Base-by-base conservation (phyloP, 2,113 vertebrate genomes). In the Chitala chitala region DNA sequence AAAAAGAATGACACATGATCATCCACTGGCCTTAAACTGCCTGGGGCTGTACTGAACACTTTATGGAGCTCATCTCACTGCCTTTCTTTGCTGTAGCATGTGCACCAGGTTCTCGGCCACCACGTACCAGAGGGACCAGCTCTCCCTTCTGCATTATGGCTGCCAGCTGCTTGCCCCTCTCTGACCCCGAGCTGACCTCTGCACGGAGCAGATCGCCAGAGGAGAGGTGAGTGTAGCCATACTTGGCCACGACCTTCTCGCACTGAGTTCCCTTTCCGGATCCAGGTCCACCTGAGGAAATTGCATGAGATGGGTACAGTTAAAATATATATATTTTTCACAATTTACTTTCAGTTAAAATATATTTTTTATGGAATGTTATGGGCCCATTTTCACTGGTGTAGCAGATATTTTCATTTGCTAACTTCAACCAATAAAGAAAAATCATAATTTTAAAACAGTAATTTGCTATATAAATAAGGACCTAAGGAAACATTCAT, bases 71-170 rank as follows among this genome's bases (percentile, higher is more conserved):
- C n/a, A n/a, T n/a, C n/a, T n/a, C n/a, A n/a, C n/a, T n/a, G n/a
- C n/a, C n/a, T n/a, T n/a, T n/a, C n/a, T n/a, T n/a, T n/a, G n/a
- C n/a, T n/a, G n/a, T n/a, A n/a, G n/a, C n/a, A n/a, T n/a, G n/a
- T n/a, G n/a, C 10, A 33, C 26, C 12, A 1, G 56, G 7, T 17
- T 31, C 29, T 2, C 42, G 17, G 33, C 33, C 3, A 10, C n/a
- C 22, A 78, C 93, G 94, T 82, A 98, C 97, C 95, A 99, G 85
- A 0, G 96, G 95, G 51, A 99, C 97, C 0, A 99, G 91, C 76
- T 98, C 95, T 75, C 97, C 97, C 78, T 92, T 98, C 88, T 99
- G 94, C 97, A 99, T 99, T 89, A 98, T 98, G 79, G 93, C 93
- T 31, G 95, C 90, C 73, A 99, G 91, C 51, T 86, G 89, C 87